Evolutionary conservation across 2,113 vertebrate species (phyloP).

Genomic region (Pipra filicauda): DNA sequence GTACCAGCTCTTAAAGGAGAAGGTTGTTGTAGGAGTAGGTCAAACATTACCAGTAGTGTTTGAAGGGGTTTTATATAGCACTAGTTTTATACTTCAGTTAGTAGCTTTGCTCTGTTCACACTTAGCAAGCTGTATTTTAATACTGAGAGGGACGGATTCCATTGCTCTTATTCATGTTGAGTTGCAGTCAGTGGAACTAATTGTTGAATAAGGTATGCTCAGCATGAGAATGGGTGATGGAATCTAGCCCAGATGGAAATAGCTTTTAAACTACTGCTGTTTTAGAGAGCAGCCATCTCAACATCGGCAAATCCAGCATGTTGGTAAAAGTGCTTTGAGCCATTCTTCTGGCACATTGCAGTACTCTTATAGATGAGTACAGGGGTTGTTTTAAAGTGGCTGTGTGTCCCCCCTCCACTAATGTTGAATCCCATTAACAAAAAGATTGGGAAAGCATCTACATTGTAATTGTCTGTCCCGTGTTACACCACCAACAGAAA

Average conservation of each 20-base stretch:
- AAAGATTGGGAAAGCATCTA: background rate
- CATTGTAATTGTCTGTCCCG: background rate
- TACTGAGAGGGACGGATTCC: background rate
- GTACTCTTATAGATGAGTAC: background rate
- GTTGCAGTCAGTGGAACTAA: conserved; percentile 47
- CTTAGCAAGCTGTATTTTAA: background rate
- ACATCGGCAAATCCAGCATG: background rate
- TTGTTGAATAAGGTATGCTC: conserved; percentile 50
- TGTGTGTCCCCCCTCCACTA: background rate
- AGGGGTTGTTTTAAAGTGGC: background rate
- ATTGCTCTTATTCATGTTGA: conserved; percentile 7
- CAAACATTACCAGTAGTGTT: background rate
- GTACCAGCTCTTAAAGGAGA: background rate
- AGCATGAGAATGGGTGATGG: conserved; percentile 21
- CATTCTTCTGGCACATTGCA: background rate
- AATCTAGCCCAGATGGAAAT: conserved; percentile 40
- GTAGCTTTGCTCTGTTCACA: background rate
- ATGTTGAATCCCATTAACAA: background rate
- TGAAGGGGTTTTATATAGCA: background rate
- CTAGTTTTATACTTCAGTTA: background rate
- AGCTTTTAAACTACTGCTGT: background rate
- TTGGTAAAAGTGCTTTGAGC: background rate
- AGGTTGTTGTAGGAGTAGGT: background rate
- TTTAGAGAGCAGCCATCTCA: background rate
- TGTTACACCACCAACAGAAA: background rate